Percentiles rank a stretch among this genome's conserved stretches.
phyloP scores from a whole-genome alignment of 2,113 vertebrate species.

The Corythoichthys intestinalis region DNA sequence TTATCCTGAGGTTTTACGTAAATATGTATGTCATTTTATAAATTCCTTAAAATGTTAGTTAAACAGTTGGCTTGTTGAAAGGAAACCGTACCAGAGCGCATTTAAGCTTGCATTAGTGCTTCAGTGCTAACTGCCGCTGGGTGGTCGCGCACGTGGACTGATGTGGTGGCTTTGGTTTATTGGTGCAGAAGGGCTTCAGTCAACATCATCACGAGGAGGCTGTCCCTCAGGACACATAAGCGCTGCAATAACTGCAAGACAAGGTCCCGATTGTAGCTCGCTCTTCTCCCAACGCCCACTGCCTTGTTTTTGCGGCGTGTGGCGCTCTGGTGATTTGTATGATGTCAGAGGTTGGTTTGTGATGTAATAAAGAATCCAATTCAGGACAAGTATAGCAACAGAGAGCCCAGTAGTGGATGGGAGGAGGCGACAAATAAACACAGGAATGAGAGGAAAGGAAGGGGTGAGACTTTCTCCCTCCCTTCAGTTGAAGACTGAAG shows the following conservation, averaged over 20 bases:
- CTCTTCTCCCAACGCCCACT: constrained; percentile 13
- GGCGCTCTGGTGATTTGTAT: constrained; percentile 14
- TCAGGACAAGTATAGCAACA: not conserved
- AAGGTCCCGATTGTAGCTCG: not conserved
- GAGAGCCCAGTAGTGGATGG: not conserved
- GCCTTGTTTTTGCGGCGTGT: constrained; percentile 25
- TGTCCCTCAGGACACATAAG: not conserved
- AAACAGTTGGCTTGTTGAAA: constrained; percentile 13
- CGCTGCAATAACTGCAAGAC: not conserved
- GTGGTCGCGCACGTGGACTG: not conserved
- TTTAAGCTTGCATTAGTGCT: constrained; percentile 19
- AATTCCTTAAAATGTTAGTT: not conserved
- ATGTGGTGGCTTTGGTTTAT: constrained; percentile 28
- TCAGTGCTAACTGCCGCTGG: constrained; percentile 11
- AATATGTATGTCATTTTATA: not conserved
- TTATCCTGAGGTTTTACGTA: too few relatives aligned
- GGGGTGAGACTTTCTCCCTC: constrained; percentile 20
- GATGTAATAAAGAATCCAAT: not conserved
- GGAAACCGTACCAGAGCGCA: constrained; percentile 15
- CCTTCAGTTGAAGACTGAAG: constrained; percentile 26
- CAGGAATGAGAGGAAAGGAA: constrained; percentile 13
- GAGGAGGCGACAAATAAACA: constrained; percentile 15
- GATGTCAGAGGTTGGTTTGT: not conserved
- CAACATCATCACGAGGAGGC: constrained; percentile 20
- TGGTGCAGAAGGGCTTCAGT: constrained; percentile 38